Conservation (phyloP, 2,113 vertebrate genomes). For the Anolis sagrei region DNA sequence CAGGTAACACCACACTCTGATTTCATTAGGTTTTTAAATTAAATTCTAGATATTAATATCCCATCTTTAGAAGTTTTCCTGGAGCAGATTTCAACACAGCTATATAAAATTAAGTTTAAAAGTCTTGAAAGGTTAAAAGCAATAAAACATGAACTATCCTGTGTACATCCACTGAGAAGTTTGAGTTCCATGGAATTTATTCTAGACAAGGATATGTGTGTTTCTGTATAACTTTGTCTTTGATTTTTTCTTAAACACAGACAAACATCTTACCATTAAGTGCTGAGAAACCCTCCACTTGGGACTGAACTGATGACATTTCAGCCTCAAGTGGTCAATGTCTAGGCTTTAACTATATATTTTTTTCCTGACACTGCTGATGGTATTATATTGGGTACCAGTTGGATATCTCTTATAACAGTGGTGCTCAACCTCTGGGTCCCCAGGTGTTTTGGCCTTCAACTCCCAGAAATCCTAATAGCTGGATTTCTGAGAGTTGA, state of each 20-base stretch:
- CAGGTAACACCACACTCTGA: neutral
- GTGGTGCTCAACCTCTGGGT: too few species aligned
- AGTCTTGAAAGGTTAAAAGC: neutral
- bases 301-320: neutral
- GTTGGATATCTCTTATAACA: neutral
- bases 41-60: neutral
- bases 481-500: too few species aligned
- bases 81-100: neutral
- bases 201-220: neutral
- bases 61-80: neutral
- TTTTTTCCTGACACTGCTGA: too few species aligned
- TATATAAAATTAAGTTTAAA: neutral
- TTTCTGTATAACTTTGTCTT: too few species aligned
- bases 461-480: too few species aligned
- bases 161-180: neutral
- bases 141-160: neutral
- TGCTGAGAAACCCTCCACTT: neutral
- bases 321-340: too few species aligned
- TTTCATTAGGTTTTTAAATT: neutral
- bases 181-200: neutral
- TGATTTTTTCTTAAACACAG: neutral
- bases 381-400: neutral
- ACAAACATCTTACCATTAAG: neutral
- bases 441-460: too few species aligned
- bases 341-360: too few species aligned